These are phyloP conservation scores for Sapajus apella DNA, from an alignment of 2,113 vertebrate species.

Conservation along the genomic window DNA sequence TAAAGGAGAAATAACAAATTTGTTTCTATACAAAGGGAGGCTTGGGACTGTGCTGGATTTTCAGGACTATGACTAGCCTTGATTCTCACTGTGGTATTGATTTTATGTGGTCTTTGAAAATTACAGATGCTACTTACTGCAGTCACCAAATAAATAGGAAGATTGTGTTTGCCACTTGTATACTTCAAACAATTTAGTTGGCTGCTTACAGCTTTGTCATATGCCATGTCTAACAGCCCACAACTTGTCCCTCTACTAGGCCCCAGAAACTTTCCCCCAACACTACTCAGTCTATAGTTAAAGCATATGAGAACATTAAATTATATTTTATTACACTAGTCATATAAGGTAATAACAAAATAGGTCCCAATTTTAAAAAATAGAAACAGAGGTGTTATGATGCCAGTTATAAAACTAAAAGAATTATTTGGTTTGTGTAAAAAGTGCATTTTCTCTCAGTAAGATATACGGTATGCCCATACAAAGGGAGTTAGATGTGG, in stretches of 20 bases:
- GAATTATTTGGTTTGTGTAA: neutral
- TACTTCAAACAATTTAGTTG: neutral
- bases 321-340: neutral
- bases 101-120: conserved; percentile 6
- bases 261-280: neutral
- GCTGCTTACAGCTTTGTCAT: neutral
- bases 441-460: neutral
- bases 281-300: neutral
- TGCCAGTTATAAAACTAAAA: neutral
- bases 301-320: neutral
- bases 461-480: neutral
- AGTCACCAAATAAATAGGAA: neutral
- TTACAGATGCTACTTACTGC: neutral
- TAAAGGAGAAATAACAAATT: neutral
- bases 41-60: neutral
- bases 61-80: neutral
- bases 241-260: neutral
- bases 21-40: neutral
- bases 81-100: neutral
- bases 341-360: neutral
- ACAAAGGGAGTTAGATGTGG: neutral
- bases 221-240: neutral
- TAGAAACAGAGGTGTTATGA: neutral
- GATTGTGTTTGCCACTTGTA: neutral
- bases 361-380: neutral